Evolutionary conservation across 2,797 vertebrate species (phyloP).

Genomic region (Hephaestus fuliginosus): DNA sequence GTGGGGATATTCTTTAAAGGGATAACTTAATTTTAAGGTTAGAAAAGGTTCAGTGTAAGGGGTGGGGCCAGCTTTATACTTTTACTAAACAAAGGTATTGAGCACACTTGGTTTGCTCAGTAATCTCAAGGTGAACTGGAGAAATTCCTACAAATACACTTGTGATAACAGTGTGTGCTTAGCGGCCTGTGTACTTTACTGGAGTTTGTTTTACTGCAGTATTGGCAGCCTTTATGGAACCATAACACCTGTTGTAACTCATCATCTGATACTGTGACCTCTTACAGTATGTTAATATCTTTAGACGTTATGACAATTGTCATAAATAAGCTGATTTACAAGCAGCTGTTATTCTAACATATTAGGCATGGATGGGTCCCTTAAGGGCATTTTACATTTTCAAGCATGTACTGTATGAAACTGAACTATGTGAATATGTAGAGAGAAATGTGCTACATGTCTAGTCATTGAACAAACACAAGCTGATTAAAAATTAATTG

Average conservation of each 20-base stretch:
- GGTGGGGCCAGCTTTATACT: not conserved
- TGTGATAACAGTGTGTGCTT: conserved; percentile 44
- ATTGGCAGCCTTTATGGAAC: not conserved
- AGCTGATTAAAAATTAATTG: not conserved
- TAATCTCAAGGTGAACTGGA: conserved; percentile 56
- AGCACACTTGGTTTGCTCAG: not conserved
- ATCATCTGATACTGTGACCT: not conserved
- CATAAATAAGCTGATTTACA: not conserved
- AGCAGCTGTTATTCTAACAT: no score
- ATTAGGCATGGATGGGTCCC: no score
- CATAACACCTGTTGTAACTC: not conserved
- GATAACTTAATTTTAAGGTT: no score
- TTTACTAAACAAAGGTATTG: not conserved
- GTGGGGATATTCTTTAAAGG: not conserved
- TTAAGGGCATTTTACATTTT: not conserved
- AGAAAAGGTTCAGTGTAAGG: no score
- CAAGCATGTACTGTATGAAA: not conserved
- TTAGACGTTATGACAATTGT: not conserved
- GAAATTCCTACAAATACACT: conserved; percentile 14
- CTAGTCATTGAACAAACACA: not conserved
- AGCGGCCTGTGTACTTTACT: not conserved
- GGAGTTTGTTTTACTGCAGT: not conserved
- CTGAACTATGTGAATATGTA: not conserved
- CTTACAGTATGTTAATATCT: not conserved
- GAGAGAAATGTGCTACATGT: not conserved